Percentiles rank a stretch among this genome's conserved stretches.
Conservation (phyloP, 2,113 vertebrate genomes). For the Chaetodon trifascialis region DNA sequence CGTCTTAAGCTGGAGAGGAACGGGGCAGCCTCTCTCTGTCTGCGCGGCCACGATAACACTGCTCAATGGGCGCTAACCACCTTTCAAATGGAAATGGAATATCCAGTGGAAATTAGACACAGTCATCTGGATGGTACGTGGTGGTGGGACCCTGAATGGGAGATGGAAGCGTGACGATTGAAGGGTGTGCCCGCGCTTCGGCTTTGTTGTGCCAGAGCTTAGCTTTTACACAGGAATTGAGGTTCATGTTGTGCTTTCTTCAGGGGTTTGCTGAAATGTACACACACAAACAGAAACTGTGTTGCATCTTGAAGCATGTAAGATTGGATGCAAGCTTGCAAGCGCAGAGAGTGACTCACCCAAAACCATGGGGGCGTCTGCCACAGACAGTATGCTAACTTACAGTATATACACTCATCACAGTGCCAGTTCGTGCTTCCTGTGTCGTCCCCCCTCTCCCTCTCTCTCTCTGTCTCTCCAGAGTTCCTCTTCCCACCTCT, state of each 20-base stretch:
- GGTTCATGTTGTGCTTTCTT: conserved; percentile 22
- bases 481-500: conserved; percentile 15
- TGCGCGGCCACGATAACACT: conserved; percentile 73
- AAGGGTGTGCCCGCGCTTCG: conserved; percentile 47
- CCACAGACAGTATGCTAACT: conserved; percentile 51
- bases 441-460: conserved; percentile 7
- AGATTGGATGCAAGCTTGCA: conserved; percentile 63
- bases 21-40: conserved; percentile 56
- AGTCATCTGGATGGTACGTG: conserved; percentile 63
- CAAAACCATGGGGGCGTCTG: conserved; percentile 52
- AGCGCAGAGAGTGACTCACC: conserved; percentile 74
- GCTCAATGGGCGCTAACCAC: conserved; percentile 68
- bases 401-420: conserved; percentile 54
- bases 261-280: conserved; percentile 5
- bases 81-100: conserved; percentile 79
- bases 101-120: conserved; percentile 72
- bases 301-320: conserved; percentile 37
- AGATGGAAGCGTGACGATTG: conserved; percentile 34
- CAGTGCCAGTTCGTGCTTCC: conserved; percentile 35
- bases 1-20: conserved; percentile 58
- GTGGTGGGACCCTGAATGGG: conserved; percentile 41
- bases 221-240: conserved; percentile 11
- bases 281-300: background rate
- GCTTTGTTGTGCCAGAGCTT: conserved; percentile 45
- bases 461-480: background rate